Percentiles rank a stretch among this genome's conserved stretches.
phyloP scores from a whole-genome alignment of 2,888 invertebrate species.

The Nephrotoma flavescens region DNA sequence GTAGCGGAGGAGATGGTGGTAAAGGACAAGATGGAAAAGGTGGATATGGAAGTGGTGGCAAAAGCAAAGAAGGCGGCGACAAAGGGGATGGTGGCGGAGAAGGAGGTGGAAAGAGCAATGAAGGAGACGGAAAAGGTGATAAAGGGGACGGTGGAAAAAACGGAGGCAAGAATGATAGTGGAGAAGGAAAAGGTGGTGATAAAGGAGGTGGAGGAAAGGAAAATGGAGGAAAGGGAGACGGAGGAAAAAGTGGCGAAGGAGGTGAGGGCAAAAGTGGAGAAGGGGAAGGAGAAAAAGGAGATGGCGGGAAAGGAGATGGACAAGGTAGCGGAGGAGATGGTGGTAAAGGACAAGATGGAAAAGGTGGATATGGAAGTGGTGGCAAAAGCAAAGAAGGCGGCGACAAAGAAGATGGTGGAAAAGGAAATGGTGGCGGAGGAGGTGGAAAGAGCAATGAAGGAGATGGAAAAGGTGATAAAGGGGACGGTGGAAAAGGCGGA shows the following conservation, averaged over 20 bases:
- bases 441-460: neutral
- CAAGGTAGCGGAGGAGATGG: conserved; percentile 4
- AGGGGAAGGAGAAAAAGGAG: conserved; percentile 9
- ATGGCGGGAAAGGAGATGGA: conserved; percentile 8
- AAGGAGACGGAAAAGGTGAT: neutral
- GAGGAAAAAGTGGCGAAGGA: conserved; percentile 4
- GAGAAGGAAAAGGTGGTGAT: neutral
- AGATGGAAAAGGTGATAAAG: neutral
- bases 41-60: conserved; percentile 1
- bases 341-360: conserved; percentile 27
- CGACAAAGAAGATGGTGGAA: neutral
- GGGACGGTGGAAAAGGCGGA: neutral
- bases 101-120: neutral
- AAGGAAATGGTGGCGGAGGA: neutral
- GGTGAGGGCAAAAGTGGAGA: conserved; percentile 9
- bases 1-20: conserved; percentile 11
- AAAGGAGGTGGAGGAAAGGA: neutral
- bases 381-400: neutral
- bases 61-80: conserved; percentile 3
- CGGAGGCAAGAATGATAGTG: no score
- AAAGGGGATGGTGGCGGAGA: no score
- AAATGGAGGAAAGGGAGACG: conserved; percentile 2
- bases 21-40: conserved; percentile 25
- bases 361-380: conserved; percentile 5
- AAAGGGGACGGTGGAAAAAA: neutral